Conservation (phyloP, 2,888 invertebrate species). For the Agapostemon virescens region DNA sequence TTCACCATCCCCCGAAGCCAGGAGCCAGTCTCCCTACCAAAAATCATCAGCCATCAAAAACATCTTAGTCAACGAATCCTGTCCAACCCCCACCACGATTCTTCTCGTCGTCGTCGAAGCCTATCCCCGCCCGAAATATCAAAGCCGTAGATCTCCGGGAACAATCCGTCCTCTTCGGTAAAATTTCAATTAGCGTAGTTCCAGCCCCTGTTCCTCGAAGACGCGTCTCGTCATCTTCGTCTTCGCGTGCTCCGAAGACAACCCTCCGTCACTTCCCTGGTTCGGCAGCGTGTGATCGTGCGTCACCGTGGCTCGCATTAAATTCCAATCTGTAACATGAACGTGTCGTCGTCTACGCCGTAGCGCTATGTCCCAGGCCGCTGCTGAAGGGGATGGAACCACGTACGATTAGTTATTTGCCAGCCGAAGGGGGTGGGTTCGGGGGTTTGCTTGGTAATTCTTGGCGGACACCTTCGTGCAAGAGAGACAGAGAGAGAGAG, state of each 20-base stretch:
- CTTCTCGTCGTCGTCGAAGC: background rate
- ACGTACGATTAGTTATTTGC: slow-evolving; percentile 75
- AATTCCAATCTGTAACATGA: slow-evolving; percentile 79
- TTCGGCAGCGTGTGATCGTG: slow-evolving; percentile 52
- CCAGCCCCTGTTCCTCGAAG: slow-evolving; percentile 14
- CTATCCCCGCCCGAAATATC: background rate
- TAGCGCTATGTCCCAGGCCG: slow-evolving; percentile 32
- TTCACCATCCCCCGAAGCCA: no score
- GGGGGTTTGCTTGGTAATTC: slow-evolving; percentile 69
- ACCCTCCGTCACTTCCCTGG: slow-evolving; percentile 35
- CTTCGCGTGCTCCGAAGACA: slow-evolving; percentile 12
- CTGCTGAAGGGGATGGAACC: slow-evolving; percentile 43
- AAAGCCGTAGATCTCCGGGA: background rate
- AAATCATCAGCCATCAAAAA: background rate
- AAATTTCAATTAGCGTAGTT: slow-evolving; percentile 56
- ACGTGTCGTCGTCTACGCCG: slow-evolving; percentile 64
- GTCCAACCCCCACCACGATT: no score
- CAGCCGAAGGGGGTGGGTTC: slow-evolving; percentile 24
- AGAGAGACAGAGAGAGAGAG: slow-evolving; percentile 57
- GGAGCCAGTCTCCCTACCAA: background rate
- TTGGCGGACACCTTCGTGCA: slow-evolving; percentile 63
- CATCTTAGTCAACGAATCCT: background rate
- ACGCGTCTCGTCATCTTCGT: slow-evolving; percentile 35
- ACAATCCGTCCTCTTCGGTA: background rate
- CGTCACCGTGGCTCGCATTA: slow-evolving; percentile 75